Evolutionary conservation across 1,140 invertebrate species (phyloP), one percentile per base, ranked within the genome.

Genomic region (Nautilus pompilius): DNA sequence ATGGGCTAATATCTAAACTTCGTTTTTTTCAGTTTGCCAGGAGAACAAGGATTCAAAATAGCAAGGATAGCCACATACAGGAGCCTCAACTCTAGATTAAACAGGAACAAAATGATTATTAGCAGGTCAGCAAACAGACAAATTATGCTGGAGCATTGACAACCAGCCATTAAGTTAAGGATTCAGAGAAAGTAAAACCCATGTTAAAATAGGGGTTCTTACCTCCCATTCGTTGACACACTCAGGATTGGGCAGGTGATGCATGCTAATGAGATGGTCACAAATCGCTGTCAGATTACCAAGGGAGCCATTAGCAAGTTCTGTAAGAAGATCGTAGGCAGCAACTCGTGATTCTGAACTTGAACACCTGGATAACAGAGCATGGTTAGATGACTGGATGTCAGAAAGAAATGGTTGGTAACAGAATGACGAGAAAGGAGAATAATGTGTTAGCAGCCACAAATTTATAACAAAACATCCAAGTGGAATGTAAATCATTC

Each of bases 161-260:
- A 45, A 13, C 13, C 24, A 13, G n/a, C 10, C 10, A 45, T 10
- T n/a, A 45, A n/a, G 10, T 45, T 10, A 13, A 45, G 36, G 10
- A 45, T 13, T 8, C 24, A 53, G 49, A 10, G 24, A 8, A 48
- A 48, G 24, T 22, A 48, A 48, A 2, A 8, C 2, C 24, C 45
- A 48, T 2, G 8, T 48, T 48, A 2, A 48, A n/a, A n/a, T n/a
- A n/a, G n/a, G n/a, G n/a, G 20, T 24, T 65, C 66, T 64, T 68
- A 84, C 82, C 76, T 86, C 84, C 81, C 84, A 87, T 72, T 86
- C 84, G 65, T 83, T 85, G 30, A 79, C 78, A 68, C 80, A 76
- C 30, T 84, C 80, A 30, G 77, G 73, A 55, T 84, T 81, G 30
- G 78, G 76, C 58, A 74, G 71, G 69, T 86, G 85, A 67, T 87